Base-by-base conservation (phyloP, 2,113 vertebrate genomes). In the Pterocles gutturalis region DNA sequence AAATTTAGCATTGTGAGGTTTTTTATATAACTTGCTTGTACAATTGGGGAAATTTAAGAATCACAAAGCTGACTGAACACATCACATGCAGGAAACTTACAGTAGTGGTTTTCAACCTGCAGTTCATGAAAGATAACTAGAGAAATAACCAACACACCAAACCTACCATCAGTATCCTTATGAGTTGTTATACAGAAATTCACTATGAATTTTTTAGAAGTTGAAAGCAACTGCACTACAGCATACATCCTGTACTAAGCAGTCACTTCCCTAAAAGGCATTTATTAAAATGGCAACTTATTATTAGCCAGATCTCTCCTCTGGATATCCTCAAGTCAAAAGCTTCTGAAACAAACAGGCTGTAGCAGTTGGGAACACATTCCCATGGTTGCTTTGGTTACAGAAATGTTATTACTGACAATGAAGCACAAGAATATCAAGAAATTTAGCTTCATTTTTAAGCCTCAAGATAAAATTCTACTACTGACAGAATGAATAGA, bases 291-390 rank as follows among this genome's bases (percentile, higher is more conserved):
- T 57, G 31, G 53, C 36, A 91, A 36, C 45, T 91, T 72, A 70
- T 41, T 84, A 91, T 82, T 96, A 95, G 80, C 66, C 75, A 91
- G 82, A 87, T 70, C 36, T 51, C 54, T 65, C 65, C 73, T 85
- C 87, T 94, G 89, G 78, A 65, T 61, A 72, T 53, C 83, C 78
- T 91, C 89, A 94, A 76, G 66, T 54, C 66, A 83, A 82, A 93
- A 53, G 54, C 54, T 77, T 77, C 66, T 41, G 36, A 85, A 82
- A 77, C 48, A 64, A 91, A 83, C 67, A 87, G 73, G 38, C 38
- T 57, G 12, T 7, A 75, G 58, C 49, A 60, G 45, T 7, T 17
- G 13, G 18, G 45, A 89, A 91, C 31, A 46, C 36, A 36, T 45
- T 90, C 45, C 61, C 26, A 25, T 9, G 11, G 29, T 17, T 93